Base-by-base conservation (phyloP, 2,888 invertebrate species). In the Hyles lineata region DNA sequence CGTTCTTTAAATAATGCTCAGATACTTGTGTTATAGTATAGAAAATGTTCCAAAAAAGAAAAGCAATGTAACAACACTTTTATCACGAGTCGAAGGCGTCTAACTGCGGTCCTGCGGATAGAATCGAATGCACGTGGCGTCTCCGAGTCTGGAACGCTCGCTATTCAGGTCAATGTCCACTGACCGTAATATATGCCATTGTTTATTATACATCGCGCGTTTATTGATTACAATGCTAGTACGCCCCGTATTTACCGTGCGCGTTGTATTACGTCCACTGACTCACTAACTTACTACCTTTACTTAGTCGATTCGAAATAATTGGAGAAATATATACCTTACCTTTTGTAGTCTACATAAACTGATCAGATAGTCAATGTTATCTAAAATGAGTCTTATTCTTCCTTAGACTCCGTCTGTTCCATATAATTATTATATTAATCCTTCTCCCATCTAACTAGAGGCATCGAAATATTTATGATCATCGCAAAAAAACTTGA, bases 141-240 rank as follows among this genome's bases (percentile, higher is more conserved):
- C 90, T 75, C 76, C 74, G 73, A 76, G 90, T 90, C 90, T 91
- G 87, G 85, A 84, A 78, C 85, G 80, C 79, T 75, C 62, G 77
- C 71, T 84, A 88, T 90, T 80, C 87, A 87, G 90, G 90, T 83
- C 91, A 84, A 78, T 85, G 87, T 82, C 85, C 87, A 70, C 35
- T 50, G 23, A 62, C 70, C 52, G 70, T 73, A 73, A 73, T 72
- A 72, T 72, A 72, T 72, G 67, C 70, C 72, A 70, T 60, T 50
- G 60, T 73, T 73, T 70, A 70, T 61, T 73, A 70, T 73, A 73
- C 73, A 70, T 50, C 61, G 61, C 58, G 35, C 23, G 62, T 72
- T 70, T 73, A 73, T 55, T 62, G 70, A 63, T 72, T 67, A 43
- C 23, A 72, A 58, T 58, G 35, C 67, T 21, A 23, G 63, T 72